These are phyloP conservation scores for Leucoptera coffeella DNA, from an alignment of 2,888 invertebrate species.

Conservation along the genomic window DNA sequence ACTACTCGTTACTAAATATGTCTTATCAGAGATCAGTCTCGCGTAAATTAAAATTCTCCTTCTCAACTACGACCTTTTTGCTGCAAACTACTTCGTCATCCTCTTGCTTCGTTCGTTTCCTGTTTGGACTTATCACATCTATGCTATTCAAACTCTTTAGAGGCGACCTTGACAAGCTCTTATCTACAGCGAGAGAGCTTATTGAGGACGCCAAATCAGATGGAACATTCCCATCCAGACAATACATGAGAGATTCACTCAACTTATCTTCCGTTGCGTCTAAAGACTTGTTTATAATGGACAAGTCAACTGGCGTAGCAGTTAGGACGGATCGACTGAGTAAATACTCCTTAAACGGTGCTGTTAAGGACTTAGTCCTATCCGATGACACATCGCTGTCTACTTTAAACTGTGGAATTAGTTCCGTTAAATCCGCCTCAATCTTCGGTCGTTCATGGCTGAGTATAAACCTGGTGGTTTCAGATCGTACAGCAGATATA, in stretches of 20 bases:
- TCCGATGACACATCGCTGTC: conserved; percentile 13
- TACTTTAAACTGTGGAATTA: conserved; percentile 16
- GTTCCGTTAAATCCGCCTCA: conserved; percentile 15
- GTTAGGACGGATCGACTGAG: conserved; percentile 68
- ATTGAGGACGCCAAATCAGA: conserved; percentile 36
- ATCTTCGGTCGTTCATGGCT: conserved; percentile 18
- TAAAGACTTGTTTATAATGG: conserved; percentile 72
- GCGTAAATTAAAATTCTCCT: conserved; percentile 25
- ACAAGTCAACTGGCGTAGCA: conserved; percentile 70
- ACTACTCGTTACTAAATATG: too few species aligned
- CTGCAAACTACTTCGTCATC: conserved; percentile 11
- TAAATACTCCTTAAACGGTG: conserved; percentile 63
- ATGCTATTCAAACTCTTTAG: conserved; percentile 16
- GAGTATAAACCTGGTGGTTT: conserved; percentile 18
- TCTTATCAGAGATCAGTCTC: conserved; percentile 50
- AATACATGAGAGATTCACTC: conserved; percentile 63
- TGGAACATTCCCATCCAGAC: conserved; percentile 64
- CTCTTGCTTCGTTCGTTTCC: conserved; percentile 35
- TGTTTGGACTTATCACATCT: conserved; percentile 32
- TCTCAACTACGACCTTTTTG: conserved; percentile 24
- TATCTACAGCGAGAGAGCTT: conserved; percentile 11
- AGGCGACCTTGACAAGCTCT: conserved; percentile 29
- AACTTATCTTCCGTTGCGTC: conserved; percentile 53
- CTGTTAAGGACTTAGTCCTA: conserved; percentile 21
- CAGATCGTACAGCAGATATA: conserved; percentile 10